phyloP scores from a whole-genome alignment of 2,113 vertebrate genomes.

The Paracanthobrama guichenoti region DNA sequence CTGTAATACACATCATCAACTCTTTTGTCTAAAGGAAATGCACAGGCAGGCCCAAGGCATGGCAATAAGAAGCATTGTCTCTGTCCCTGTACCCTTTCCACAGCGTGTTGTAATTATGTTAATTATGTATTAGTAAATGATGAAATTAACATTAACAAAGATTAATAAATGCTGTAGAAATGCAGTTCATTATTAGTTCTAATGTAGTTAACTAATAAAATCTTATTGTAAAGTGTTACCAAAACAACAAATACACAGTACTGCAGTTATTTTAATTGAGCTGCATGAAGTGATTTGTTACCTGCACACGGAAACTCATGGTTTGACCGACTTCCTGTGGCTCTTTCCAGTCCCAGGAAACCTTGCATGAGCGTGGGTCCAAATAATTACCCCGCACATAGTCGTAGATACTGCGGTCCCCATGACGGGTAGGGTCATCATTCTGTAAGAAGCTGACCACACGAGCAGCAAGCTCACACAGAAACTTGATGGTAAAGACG shows the following conservation, averaged over 20 bases:
- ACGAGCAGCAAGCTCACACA: slow-evolving; percentile 95
- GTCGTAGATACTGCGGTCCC: slow-evolving; percentile 96
- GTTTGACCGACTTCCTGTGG: slow-evolving; percentile 98
- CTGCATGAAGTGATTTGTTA: slow-evolving; percentile 46
- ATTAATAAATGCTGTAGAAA: no score
- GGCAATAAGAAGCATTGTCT: no score
- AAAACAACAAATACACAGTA: not conserved
- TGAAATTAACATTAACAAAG: no score
- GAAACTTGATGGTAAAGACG: slow-evolving; percentile 99
- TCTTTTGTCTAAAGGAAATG: no score
- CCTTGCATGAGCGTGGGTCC: slow-evolving; percentile 96
- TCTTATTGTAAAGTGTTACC: no score
- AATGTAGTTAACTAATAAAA: no score
- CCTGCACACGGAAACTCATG: slow-evolving; percentile 98
- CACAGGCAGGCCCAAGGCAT: no score
- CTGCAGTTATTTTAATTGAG: not conserved
- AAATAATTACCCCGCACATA: slow-evolving; percentile 98
- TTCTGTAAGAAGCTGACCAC: slow-evolving; percentile 98
- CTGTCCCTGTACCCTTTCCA: no score
- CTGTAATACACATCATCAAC: no score
- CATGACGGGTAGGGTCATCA: slow-evolving; percentile 93
- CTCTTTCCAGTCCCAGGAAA: slow-evolving; percentile 98
- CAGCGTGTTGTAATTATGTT: no score
- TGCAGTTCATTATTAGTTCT: no score
- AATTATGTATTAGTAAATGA: no score